phyloP scores from a whole-genome alignment of 2,888 invertebrate genomes.

The Cosmia trapezina region DNA sequence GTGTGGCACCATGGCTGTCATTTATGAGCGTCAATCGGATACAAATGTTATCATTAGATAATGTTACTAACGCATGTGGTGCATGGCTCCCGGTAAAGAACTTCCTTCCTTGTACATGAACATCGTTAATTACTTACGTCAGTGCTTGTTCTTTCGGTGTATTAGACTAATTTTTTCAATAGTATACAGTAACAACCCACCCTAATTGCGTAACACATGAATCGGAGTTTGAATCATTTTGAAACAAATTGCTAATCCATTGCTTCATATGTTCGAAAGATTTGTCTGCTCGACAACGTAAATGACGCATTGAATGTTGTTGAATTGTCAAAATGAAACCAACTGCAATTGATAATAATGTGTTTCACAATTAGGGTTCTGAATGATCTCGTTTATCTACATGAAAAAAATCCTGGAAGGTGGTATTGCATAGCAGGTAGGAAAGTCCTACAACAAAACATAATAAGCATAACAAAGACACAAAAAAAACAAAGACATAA shows the following conservation, averaged over 20 bases:
- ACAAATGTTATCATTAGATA: conserved; percentile 23
- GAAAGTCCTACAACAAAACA: not conserved
- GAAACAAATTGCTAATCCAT: too few species aligned
- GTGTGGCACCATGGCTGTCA: not conserved
- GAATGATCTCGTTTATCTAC: not conserved
- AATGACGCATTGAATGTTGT: too few species aligned
- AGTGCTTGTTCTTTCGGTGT: not conserved
- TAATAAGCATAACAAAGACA: not conserved
- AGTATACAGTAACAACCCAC: not conserved
- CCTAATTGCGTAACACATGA: too few species aligned
- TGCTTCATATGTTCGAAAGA: too few species aligned
- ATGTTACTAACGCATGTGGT: conserved; percentile 1
- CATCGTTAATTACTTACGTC: not conserved
- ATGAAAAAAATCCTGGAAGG: not conserved
- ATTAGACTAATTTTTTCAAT: not conserved
- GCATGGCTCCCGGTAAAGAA: not conserved
- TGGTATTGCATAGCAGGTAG: not conserved
- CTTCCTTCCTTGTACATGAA: conserved; percentile 10
- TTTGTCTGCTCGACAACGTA: too few species aligned
- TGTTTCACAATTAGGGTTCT: too few species aligned
- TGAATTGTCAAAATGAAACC: too few species aligned
- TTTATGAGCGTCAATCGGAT: conserved; percentile 27
- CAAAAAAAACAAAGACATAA: too few species aligned
- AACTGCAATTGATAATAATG: too few species aligned
- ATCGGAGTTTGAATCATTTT: too few species aligned